Conservation (phyloP, 2,113 vertebrate genomes). For the Melanerpes formicivorus region DNA sequence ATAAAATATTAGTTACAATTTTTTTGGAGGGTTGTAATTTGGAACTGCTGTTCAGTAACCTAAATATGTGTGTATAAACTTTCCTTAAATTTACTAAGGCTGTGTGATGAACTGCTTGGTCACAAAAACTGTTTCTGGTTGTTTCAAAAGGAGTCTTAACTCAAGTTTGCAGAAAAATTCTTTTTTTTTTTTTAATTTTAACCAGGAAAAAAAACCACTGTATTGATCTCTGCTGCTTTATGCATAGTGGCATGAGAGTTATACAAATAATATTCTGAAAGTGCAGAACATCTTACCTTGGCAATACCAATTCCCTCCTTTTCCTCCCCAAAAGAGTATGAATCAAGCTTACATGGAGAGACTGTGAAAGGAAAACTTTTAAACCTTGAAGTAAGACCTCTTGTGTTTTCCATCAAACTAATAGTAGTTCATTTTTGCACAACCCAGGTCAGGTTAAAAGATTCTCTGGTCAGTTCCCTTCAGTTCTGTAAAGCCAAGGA, state of each 20-base stretch:
- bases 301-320: neutral
- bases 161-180: neutral
- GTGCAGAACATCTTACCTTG: neutral
- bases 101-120: neutral
- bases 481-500: conserved; percentile 98
- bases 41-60: neutral
- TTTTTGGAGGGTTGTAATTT: neutral
- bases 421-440: neutral
- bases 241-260: neutral
- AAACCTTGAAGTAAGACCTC: neutral
- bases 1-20: neutral
- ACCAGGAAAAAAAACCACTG: neutral
- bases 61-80: neutral
- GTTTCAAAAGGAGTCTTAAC: neutral
- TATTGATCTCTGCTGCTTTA: neutral
- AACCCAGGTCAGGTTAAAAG: conserved; percentile 92
- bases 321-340: neutral
- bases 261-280: neutral
- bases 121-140: neutral
- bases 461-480: conserved; percentile 97
- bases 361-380: neutral
- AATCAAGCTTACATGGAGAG: neutral
- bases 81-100: neutral
- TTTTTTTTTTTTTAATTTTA: neutral
- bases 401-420: neutral